Percentiles rank a stretch among this genome's conserved stretches.
Evolutionary conservation across 2,113 vertebrate genomes (phyloP).

Genomic region (Nothoprocta perdicaria): DNA sequence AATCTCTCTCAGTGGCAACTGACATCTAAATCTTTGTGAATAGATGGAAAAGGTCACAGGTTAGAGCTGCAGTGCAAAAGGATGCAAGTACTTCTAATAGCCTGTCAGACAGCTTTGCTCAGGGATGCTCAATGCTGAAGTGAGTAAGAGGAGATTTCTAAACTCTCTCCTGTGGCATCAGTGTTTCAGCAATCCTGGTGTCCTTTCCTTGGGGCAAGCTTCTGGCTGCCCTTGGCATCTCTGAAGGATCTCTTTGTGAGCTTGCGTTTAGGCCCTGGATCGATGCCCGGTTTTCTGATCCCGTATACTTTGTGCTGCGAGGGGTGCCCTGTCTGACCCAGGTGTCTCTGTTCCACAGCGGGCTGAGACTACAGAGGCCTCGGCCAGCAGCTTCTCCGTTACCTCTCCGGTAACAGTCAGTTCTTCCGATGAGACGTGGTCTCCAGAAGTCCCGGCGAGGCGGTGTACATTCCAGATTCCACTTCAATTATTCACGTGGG

Average conservation of each 20-base stretch:
- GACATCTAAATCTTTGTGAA: not conserved
- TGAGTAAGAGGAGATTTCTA: not conserved
- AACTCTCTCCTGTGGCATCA: not conserved
- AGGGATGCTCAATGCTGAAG: not conserved
- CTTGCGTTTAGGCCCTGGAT: conserved; percentile 24
- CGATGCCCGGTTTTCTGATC: conserved; percentile 27
- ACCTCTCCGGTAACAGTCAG: conserved; percentile 52
- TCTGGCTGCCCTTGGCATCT: not conserved
- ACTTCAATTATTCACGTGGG: conserved; percentile 73
- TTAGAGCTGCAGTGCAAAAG: not conserved
- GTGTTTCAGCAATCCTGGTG: conserved; percentile 20
- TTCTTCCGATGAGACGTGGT: conserved; percentile 60
- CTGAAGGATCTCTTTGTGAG: conserved; percentile 3
- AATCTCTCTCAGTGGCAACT: conserved; percentile 18
- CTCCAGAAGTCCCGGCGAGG: not conserved
- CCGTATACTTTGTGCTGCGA: not conserved
- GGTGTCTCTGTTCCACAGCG: not conserved
- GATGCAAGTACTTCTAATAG: not conserved
- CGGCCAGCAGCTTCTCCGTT: conserved; percentile 63
- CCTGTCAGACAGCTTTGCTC: not conserved
- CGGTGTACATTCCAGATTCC: conserved; percentile 76
- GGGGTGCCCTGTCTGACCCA: not conserved
- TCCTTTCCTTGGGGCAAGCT: conserved; percentile 20
- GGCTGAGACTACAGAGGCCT: conserved; percentile 18
- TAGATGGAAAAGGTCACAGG: not conserved